Evolutionary conservation across 2,113 vertebrate genomes (phyloP), one percentile per base, ranked within the genome.

Genomic region (Saimiri boliviensis): DNA sequence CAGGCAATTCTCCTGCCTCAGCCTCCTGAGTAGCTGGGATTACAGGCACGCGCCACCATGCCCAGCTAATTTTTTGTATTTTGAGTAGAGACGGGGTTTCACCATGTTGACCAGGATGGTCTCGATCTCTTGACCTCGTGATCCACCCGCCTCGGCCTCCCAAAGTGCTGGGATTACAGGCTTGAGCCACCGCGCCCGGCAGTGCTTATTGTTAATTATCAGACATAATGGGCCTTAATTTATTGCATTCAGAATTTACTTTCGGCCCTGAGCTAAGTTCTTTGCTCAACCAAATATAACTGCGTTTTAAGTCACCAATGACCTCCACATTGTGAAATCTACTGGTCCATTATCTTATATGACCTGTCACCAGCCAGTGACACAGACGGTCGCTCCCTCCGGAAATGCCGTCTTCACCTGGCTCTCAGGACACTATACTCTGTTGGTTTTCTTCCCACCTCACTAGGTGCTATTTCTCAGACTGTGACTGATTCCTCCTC

Each of bases 211-310:
- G 37, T 86, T 93, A 84, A 84, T 89, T 82, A 83, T 58, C 58
- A 94, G 49, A 89, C 58, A 80, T 66, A 93, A 85, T 86, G 82
- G 32, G 30, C 42, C 83, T 95, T 86, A 79, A 86, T 74, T 91
- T 49, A 63, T 30, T 93, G 13, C 42, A 63, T 71, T 86, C 23
- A 80, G 25, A 95, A 90, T 80, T 80, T 60, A 74, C 35, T 94
- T 83, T 84, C 45, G 54, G 35, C 74, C 74, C 45, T 47, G 37
- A 94, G 76, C 37, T 49, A 40, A 80, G 35, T 93, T 93, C 90
- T 91, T 56, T 85, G 47, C 40, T 85, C 3, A 1, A 32, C 35
- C 88, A 86, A 89, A 74, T 35, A 7, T 84, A 93, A 70, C 27
- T 83, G 20, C 35, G 30, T 54, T 27, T 30, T 77, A 49, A 87